phyloP scores from a whole-genome alignment of 2,888 invertebrate genomes.

The Cosmopolites sordidus region DNA sequence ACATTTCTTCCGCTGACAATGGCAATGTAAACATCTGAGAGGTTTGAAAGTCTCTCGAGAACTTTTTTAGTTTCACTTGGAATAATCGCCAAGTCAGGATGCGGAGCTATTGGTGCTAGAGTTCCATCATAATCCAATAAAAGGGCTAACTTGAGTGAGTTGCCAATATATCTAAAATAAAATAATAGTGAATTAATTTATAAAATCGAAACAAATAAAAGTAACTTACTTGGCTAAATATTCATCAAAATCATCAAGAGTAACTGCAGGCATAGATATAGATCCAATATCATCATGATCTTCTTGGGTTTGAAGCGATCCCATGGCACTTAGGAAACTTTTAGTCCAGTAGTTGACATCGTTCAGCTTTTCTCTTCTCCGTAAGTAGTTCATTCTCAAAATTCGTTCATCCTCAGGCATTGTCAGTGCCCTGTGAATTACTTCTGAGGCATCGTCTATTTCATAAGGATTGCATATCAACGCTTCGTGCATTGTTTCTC shows the following conservation, averaged over 20 bases:
- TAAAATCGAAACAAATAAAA: too few relatives aligned
- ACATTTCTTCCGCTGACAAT: conserved; percentile 84
- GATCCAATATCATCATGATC: conserved; percentile 78
- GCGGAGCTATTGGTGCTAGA: conserved; percentile 81
- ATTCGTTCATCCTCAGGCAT: conserved; percentile 88
- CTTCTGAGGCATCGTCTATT: conserved; percentile 80
- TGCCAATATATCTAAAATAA: conserved; percentile 71
- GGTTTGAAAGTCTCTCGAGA: conserved; percentile 74
- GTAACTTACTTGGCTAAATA: conserved; percentile 74
- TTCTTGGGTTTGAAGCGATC: conserved; percentile 66
- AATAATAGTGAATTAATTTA: too few relatives aligned
- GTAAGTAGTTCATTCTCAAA: conserved; percentile 78
- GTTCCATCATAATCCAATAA: conserved; percentile 86
- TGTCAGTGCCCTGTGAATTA: conserved; percentile 75
- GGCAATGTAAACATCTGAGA: conserved; percentile 82
- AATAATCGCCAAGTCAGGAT: conserved; percentile 82
- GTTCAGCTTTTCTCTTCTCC: conserved; percentile 74
- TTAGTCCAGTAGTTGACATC: conserved; percentile 89
- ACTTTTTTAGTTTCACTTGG: conserved; percentile 82
- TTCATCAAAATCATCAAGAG: conserved; percentile 85
- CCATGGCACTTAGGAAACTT: conserved; percentile 82
- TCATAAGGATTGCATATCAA: conserved; percentile 87
- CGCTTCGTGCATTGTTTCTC: conserved; percentile 92
- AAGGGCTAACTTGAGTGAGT: conserved; percentile 78
- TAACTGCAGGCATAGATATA: conserved; percentile 84